Base-by-base conservation (phyloP, 2,113 vertebrate species). In the Semnornis frantzii region DNA sequence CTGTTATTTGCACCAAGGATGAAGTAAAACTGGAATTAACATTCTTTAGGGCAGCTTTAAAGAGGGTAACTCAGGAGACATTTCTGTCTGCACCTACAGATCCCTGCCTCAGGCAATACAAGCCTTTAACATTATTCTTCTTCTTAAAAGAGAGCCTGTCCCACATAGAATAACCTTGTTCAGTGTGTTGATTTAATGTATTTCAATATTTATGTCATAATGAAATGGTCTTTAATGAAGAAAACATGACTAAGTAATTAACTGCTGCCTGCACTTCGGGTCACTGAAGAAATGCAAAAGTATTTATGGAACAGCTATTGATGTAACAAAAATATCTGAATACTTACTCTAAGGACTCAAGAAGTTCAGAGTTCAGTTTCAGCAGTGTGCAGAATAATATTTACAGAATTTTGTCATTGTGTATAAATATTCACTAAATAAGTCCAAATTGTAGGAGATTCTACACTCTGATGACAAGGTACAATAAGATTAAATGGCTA, bases 71-170 rank as follows among this genome's bases (percentile, higher is more conserved):
- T 87, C 82, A 58, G 37, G 59, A 79, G 63, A 92, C 50, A 31
- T 52, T 92, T 72, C 33, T 85, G 21, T 80, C 83, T 92, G 55
- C 59, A 90, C 24, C 37, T 92, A 46, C 71, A 69, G 48, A 79
- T 82, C 79, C 33, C 9, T 80, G 76, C 83, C 80, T 96, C 72
- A 62, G 80, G 89, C 72, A 79, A 65, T 60, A 90, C 60, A 92
- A 80, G 50, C 6, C 39, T 90, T 85, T 80, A 64, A 79, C 82
- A 75, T 64, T 34, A 19, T 71, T 33, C 5, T 2, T 82, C 15
- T 71, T 82, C 50, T 73, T 65, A 73, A 85, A 82, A 90, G 31
- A 72, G 31, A 76, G 12, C 37, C 46, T 58, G 39, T 73, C 59
- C 37, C 68, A 82, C 21, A 48, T 72, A 31, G 23, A 65, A 73